These are phyloP conservation scores for Hypsopygia costalis DNA, from an alignment of 2,888 invertebrate genomes.

Conservation along the genomic window DNA sequence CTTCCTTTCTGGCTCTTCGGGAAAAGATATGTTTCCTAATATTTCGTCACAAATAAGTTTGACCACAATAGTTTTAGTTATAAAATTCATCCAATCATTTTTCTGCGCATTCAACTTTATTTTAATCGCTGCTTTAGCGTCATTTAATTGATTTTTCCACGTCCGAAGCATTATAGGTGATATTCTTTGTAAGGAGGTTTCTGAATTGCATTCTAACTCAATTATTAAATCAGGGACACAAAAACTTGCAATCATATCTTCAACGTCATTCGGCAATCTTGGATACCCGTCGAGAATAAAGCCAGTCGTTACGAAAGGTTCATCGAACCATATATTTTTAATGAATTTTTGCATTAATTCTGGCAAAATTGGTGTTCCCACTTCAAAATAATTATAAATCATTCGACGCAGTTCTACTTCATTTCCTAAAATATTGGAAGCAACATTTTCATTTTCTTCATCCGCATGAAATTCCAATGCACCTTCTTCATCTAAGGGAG, in stretches of 20 bases:
- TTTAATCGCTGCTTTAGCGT: constrained; percentile 46
- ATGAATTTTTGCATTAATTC: constrained; percentile 62
- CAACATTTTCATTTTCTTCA: constrained; percentile 50
- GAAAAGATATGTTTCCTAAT: constrained; percentile 29
- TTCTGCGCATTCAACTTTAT: constrained; percentile 34
- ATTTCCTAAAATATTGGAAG: constrained; percentile 49
- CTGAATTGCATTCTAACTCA: constrained; percentile 58
- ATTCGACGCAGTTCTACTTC: constrained; percentile 56
- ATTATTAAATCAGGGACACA: constrained; percentile 82
- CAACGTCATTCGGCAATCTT: constrained; percentile 72
- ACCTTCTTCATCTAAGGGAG: constrained; percentile 48
- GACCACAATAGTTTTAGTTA: constrained; percentile 46
- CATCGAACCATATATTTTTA: constrained; percentile 72
- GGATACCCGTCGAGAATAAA: constrained; percentile 84
- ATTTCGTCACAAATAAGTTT: constrained; percentile 54
- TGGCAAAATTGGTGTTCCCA: constrained; percentile 64
- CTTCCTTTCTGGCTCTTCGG: constrained; percentile 21
- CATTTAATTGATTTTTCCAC: constrained; percentile 61
- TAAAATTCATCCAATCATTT: constrained; percentile 43
- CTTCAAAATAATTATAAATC: constrained; percentile 70
- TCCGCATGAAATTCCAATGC: constrained; percentile 52
- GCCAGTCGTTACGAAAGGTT: constrained; percentile 69
- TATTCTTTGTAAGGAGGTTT: constrained; percentile 46
- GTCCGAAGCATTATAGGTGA: constrained; percentile 43
- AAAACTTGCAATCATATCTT: constrained; percentile 67